Conservation (phyloP, 1,140 invertebrate species). For the Caenorhabditis elegans region WBcel235 BX284606.5:2867001-2867500, state of each 20-base stretch:
- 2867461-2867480: not conserved
- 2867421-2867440: constrained; percentile 8
- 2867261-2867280: constrained; percentile 26
- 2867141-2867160: constrained; percentile 19
- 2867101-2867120: constrained; percentile 40
- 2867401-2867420: constrained; percentile 24
- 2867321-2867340: constrained; percentile 36
- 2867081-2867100: constrained; percentile 44
- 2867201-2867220: not conserved
- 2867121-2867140: constrained; percentile 35
- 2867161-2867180: constrained; percentile 19
- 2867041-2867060: constrained; percentile 43
- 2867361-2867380: constrained; percentile 12
- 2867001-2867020: constrained; percentile 34
- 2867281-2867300: constrained; percentile 13
- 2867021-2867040: constrained; percentile 40
- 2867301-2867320: constrained; percentile 38
- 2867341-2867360: constrained; percentile 37
- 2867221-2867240: constrained; percentile 5
- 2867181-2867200: constrained; percentile 19
- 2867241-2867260: not conserved
- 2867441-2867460: not conserved
- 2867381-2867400: constrained; percentile 33
- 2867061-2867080: constrained; percentile 50
- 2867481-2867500: constrained; percentile 12